A percentile compares a stretch with the other conserved stretches of the same genome.
phyloP scores from a whole-genome alignment of 1,140 invertebrate species.

The Augochlora pura region DNA sequence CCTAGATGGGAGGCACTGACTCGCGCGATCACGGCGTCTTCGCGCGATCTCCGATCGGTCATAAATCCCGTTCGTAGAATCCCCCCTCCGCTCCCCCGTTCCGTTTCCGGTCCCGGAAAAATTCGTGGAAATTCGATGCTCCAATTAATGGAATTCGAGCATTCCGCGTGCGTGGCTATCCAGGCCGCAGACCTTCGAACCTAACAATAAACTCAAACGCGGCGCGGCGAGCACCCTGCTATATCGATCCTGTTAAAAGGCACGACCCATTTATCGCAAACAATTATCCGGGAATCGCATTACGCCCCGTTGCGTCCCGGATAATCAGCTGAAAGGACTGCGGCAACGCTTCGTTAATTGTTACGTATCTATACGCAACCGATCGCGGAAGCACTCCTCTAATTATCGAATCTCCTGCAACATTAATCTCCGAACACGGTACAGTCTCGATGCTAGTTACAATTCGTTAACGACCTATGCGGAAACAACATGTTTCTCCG shows the following conservation, averaged over 20 bases:
- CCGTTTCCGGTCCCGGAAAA: not conserved
- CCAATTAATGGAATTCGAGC: not conserved
- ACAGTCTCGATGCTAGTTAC: not conserved
- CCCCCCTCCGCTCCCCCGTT: too few species aligned
- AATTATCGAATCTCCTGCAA: too few species aligned
- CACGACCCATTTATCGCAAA: slow-evolving; percentile 1
- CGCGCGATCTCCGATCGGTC: too few species aligned
- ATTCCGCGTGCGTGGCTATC: not conserved
- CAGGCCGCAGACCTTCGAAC: not conserved
- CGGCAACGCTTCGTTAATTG: not conserved
- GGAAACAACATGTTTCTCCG: too few species aligned
- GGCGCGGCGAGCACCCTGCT: not conserved
- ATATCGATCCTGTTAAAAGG: not conserved
- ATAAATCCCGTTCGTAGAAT: slow-evolving; percentile 50
- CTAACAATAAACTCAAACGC: not conserved
- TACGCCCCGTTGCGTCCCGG: not conserved
- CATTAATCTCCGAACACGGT: not conserved
- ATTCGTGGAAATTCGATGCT: not conserved
- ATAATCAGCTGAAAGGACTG: not conserved
- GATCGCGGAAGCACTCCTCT: too few species aligned
- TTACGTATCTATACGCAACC: not conserved
- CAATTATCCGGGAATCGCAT: slow-evolving; percentile 3
- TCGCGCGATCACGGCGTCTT: too few species aligned
- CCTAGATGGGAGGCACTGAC: too few species aligned
- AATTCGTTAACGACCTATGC: not conserved